Evolutionary conservation across 2,888 invertebrate genomes (phyloP).

Genomic region (Halictus ligatus): DNA sequence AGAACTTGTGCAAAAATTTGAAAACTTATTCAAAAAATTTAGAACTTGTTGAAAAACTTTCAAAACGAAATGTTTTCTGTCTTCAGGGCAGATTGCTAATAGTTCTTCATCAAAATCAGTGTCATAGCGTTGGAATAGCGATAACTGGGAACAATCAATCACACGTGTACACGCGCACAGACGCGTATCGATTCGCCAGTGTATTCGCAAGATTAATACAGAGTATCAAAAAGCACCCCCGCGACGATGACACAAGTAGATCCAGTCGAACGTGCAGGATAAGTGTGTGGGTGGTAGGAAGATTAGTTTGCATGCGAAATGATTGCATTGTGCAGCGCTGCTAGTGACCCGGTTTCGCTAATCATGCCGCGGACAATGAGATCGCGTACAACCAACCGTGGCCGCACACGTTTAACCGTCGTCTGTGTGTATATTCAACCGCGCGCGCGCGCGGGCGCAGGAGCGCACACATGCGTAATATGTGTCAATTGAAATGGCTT

Average conservation of each 20-base stretch:
- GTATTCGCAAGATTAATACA: slow-evolving; percentile 38
- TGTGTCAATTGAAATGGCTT: slow-evolving; percentile 68
- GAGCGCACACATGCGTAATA: slow-evolving; percentile 53
- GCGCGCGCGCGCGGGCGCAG: slow-evolving; percentile 15
- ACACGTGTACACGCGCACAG: background rate
- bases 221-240: slow-evolving; percentile 33
- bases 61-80: no score
- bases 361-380: slow-evolving; percentile 76
- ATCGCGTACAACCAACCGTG: slow-evolving; percentile 73
- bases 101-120: no score
- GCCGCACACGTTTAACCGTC: slow-evolving; percentile 54
- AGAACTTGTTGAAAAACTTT: no score
- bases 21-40: no score
- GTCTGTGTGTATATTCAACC: slow-evolving; percentile 29
- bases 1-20: no score
- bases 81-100: no score
- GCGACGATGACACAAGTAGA: slow-evolving; percentile 47
- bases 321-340: slow-evolving; percentile 74
- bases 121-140: no score
- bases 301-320: slow-evolving; percentile 75
- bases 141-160: background rate
- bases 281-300: slow-evolving; percentile 63
- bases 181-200: background rate
- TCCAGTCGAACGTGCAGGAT: slow-evolving; percentile 34
- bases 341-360: slow-evolving; percentile 77